These are phyloP conservation scores for Thaumatotibia leucotreta DNA, from an alignment of 1,140 invertebrate species.

Conservation along the genomic window DNA sequence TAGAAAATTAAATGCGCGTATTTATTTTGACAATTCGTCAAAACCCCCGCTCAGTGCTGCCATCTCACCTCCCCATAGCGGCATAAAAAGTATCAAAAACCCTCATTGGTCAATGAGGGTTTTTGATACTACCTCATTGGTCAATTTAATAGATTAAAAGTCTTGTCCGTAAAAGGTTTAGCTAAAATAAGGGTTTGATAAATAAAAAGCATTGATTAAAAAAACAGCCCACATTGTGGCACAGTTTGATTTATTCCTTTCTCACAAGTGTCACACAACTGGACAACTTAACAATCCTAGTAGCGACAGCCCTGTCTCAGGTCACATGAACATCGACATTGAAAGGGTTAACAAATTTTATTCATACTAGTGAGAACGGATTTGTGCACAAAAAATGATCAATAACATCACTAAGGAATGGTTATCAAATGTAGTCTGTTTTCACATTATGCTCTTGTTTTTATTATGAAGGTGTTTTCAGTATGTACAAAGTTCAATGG, in stretches of 20 bases:
- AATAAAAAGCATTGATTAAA: conserved; percentile 35
- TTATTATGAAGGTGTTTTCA: background rate
- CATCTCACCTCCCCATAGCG: too few species aligned
- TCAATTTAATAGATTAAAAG: too few species aligned
- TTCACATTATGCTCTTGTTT: conserved; percentile 13
- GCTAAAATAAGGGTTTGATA: conserved; percentile 13
- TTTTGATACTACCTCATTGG: too few species aligned
- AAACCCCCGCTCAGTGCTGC: too few species aligned
- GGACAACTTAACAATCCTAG: conserved; percentile 26
- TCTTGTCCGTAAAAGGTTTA: too few species aligned
- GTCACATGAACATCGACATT: conserved; percentile 11
- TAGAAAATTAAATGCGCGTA: too few species aligned
- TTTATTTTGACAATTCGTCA: too few species aligned
- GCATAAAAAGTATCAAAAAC: too few species aligned
- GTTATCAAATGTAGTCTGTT: conserved; percentile 6
- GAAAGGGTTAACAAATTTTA: background rate
- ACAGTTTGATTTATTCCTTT: conserved; percentile 51
- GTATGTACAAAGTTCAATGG: background rate
- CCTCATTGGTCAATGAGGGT: too few species aligned
- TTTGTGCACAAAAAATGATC: conserved; percentile 22
- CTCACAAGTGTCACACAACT: conserved; percentile 39
- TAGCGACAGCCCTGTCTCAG: conserved; percentile 9
- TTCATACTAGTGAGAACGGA: conserved; percentile 15
- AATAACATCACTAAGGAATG: conserved; percentile 24
- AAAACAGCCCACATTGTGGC: conserved; percentile 53